A percentile compares a stretch with the other conserved stretches of the same genome.
Conservation (phyloP, 2,888 invertebrate genomes). For the Micropterix aruncella region DNA sequence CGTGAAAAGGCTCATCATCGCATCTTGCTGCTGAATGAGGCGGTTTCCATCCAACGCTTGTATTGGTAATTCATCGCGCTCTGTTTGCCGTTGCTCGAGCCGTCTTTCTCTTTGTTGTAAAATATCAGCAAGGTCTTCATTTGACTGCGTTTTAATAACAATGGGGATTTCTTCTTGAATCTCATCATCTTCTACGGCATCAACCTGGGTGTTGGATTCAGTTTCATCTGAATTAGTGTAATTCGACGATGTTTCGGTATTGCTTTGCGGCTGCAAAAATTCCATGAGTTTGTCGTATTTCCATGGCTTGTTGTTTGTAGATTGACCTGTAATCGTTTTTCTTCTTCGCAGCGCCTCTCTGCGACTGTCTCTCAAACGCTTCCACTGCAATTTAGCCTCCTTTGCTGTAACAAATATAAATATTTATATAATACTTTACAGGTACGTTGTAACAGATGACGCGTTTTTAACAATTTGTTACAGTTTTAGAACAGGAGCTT, state of each 20-base stretch:
- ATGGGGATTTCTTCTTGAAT: not conserved
- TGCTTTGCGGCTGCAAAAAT: constrained; percentile 9
- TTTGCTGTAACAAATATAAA: constrained; percentile 10
- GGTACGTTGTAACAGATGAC: too few species aligned
- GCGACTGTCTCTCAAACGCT: constrained; percentile 14
- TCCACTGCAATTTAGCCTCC: constrained; percentile 14
- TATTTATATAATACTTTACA: too few species aligned
- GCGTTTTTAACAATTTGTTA: too few species aligned
- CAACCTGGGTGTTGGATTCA: not conserved
- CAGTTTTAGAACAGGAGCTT: too few species aligned
- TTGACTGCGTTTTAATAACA: not conserved
- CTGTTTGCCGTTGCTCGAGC: not conserved
- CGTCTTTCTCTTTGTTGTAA: not conserved
- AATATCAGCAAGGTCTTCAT: not conserved
- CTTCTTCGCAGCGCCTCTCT: constrained; percentile 14
- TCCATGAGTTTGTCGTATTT: constrained; percentile 14
- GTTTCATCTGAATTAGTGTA: too few species aligned
- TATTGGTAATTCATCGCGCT: not conserved
- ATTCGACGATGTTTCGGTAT: not conserved
- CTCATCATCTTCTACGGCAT: not conserved
- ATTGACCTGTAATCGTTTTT: constrained; percentile 4
- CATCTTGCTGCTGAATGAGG: constrained; percentile 11
- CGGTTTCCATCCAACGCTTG: not conserved
- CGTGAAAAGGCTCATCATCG: constrained; percentile 14
- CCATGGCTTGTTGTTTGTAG: constrained; percentile 11